Evolutionary conservation across 1,140 invertebrate genomes (phyloP).

Genomic region (Anastrepha obliqua): DNA sequence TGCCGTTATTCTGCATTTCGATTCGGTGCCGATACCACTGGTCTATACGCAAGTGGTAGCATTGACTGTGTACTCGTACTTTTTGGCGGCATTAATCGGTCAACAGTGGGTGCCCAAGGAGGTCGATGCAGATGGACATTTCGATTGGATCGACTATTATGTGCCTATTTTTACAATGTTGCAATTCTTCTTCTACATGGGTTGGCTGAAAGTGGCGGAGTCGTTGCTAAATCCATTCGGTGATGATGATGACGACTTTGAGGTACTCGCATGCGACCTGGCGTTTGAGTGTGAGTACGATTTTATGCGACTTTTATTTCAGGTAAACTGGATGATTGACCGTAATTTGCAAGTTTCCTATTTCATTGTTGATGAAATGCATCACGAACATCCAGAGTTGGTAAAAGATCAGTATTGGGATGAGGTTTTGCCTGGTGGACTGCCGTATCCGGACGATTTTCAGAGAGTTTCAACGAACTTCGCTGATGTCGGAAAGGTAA

Average conservation of each 20-base stretch:
- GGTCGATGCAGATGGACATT: constrained; percentile 67
- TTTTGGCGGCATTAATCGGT: constrained; percentile 84
- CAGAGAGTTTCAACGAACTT: background rate
- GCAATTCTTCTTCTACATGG: constrained; percentile 90
- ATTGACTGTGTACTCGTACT: constrained; percentile 93
- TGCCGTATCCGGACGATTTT: constrained; percentile 77
- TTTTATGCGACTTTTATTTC: constrained; percentile 78
- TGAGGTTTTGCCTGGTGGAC: constrained; percentile 86
- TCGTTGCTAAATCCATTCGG: constrained; percentile 89
- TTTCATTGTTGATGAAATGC: constrained; percentile 95
- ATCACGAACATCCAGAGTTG: constrained; percentile 90
- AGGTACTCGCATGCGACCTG: constrained; percentile 61
- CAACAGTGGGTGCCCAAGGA: constrained; percentile 82
- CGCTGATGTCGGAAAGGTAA: background rate
- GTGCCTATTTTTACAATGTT: constrained; percentile 90
- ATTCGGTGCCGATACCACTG: constrained; percentile 93
- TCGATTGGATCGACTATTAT: constrained; percentile 80
- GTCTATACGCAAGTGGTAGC: constrained; percentile 97
- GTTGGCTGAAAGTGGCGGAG: constrained; percentile 91
- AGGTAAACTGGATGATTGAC: constrained; percentile 91
- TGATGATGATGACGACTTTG: constrained; percentile 87
- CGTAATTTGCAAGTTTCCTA: constrained; percentile 91
- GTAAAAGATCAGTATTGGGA: constrained; percentile 93
- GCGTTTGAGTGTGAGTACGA: background rate
- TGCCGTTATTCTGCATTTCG: constrained; percentile 87